Evolutionary conservation across 1,140 invertebrate species (phyloP), one percentile per base, ranked within the genome.

Genomic region (Lasioglossum albipes): DNA sequence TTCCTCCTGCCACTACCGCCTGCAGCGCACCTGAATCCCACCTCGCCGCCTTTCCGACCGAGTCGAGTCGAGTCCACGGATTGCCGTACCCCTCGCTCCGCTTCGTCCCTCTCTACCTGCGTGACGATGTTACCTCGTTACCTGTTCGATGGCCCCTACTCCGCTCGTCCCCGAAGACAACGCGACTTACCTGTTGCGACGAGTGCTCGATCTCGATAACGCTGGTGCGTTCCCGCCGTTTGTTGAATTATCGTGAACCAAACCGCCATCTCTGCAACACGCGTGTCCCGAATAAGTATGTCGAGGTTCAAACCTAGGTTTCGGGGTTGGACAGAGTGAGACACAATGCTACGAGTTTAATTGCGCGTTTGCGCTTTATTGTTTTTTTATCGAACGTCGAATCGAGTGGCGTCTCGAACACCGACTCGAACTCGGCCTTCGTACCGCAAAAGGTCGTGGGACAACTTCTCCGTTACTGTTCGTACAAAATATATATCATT

Each of bases 401-500:
- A 49, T 16, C 66, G 42, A 22, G 42, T 5, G 36, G 36, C 36
- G 36, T 36, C 36, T 16, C 66, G n/a, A n/a, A n/a, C n/a, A 12
- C 7, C 4, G 12, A 22, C 36, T 66, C 41, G 41, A n/a, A n/a
- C 41, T 45, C 41, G 65, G 20, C 12, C 41, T 52, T 45, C 12
- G 27, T 65, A 1, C 13, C 27, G 62, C 59, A 2, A 13, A 0
- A 5, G 31, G 62, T 72, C 79, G 80, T 79, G 81, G 75, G 52
- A 80, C 49, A 27, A 49, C 16, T 22, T 20, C 2, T 73, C 18
- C 45, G 22, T 65, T 31, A 31, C 16, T 20, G 36, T 74, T 79
- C 71, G 77, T 79, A 79, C 62, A 79, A 79, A 79, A 79, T 73
- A 79, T 79, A 79, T 64, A 52, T 66, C 66, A 74, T 79, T 70